Base-by-base conservation (phyloP, 2,888 invertebrate genomes). In the Caenorhabditis virilis region DNA sequence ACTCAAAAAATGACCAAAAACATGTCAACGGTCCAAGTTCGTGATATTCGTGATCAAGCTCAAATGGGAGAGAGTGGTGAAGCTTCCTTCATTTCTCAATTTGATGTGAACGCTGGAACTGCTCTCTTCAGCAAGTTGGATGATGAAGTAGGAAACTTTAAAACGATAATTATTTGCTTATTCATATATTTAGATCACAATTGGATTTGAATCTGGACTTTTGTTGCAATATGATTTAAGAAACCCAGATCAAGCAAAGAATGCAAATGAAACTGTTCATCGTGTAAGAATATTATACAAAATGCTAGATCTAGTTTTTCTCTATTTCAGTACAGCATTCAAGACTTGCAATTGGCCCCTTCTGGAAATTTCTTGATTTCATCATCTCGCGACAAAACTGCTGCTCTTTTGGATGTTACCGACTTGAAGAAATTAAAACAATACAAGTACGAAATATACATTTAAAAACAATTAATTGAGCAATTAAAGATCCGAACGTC, bases 311-410 rank as follows among this genome's bases (percentile, higher is more conserved):
- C n/a, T 30, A 20, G 18, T 51, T 42, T 13, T 51, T 16, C 27
- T 2, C 30, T 13, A 9, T 49, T 60, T 55, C 48, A 55, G 66
- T 74, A 66, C 61, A 89, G 90, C 77, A 93, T 99, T 78, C 95
- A 93, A 83, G 98, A 98, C 84, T 91, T 99, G 89, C 98, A 98
- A 85, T 88, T 91, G 83, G 92, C 91, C 53, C 90, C 67, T 22
- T 77, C 76, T 26, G 75, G 78, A 47, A 71, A 74, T 11, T 77
- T 83, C 92, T 91, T 99, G 82, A 91, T 99, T 33, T 93, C 98
- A 0, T 94, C 97, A 2, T 95, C 94, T 0, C 95, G 93, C 83
- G 98, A 99, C 85, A 90, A 91, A 78, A 93, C 95, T 0, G 92
- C 98, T 0, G 95, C 94, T 85, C 85, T 87, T 67, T 71, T 78